phyloP scores from a whole-genome alignment of 2,888 invertebrate species.

The Incurvaria masculella region DNA sequence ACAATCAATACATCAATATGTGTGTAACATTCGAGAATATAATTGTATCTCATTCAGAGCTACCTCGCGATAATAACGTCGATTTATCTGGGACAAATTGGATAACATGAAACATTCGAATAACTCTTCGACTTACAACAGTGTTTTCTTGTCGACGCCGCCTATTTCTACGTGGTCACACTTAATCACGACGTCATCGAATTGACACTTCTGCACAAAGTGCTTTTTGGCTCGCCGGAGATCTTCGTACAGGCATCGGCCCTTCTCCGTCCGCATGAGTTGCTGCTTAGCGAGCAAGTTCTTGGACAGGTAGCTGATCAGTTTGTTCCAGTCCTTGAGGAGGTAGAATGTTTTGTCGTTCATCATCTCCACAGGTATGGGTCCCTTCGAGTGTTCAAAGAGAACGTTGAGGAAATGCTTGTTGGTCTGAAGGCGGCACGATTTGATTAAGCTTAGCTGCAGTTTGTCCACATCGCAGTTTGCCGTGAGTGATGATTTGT shows the following conservation, averaged over 20 bases:
- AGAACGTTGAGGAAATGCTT: conserved; percentile 37
- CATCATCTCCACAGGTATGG: conserved; percentile 33
- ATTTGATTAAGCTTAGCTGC: conserved; percentile 29
- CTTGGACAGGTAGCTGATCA: conserved; percentile 39
- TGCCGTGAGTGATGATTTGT: conserved; percentile 35
- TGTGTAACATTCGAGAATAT: too few relatives aligned
- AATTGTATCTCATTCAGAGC: too few relatives aligned
- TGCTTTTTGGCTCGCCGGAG: conserved; percentile 36
- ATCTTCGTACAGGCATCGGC: conserved; percentile 38
- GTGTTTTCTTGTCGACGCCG: neutral
- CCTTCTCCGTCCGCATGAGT: conserved; percentile 38
- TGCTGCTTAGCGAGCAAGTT: conserved; percentile 37
- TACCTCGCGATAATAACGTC: neutral
- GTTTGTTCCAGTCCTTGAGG: conserved; percentile 41
- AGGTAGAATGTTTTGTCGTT: conserved; percentile 31
- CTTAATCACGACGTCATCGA: neutral
- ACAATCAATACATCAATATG: neutral
- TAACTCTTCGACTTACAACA: neutral
- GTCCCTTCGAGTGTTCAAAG: conserved; percentile 40
- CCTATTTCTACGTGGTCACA: neutral
- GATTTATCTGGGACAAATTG: neutral
- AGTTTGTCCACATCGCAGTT: conserved; percentile 33
- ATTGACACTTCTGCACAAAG: neutral
- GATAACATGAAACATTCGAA: neutral
- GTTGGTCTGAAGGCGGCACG: conserved; percentile 21